Percentiles rank a stretch among this genome's conserved stretches.
Conservation (phyloP, 2,113 vertebrate species). For the Rhinolophus ferrumequinum region DNA sequence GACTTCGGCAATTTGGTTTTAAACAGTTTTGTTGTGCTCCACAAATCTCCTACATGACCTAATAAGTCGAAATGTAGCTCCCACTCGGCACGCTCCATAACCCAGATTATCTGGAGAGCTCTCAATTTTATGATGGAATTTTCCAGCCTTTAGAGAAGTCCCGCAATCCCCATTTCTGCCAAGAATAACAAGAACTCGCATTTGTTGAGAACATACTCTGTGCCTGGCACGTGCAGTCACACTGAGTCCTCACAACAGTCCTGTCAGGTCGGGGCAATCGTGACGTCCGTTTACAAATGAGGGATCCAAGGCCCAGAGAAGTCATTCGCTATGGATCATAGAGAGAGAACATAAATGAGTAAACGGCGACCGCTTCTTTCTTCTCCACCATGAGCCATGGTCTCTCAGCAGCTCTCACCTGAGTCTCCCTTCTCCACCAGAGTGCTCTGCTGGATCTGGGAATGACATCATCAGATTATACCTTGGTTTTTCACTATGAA, state of each 20-base stretch:
- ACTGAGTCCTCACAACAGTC: neutral
- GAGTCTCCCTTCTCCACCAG: neutral
- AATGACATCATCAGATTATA: neutral
- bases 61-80: constrained; percentile 17
- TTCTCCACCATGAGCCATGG: neutral
- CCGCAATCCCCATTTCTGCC: neutral
- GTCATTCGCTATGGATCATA: neutral
- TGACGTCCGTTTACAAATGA: neutral
- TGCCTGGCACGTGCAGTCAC: neutral
- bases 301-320: neutral
- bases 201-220: neutral
- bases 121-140: neutral
- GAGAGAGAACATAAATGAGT: neutral
- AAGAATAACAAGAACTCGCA: neutral
- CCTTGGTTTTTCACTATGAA: neutral
- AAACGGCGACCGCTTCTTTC: neutral
- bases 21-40: neutral
- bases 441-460: neutral
- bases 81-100: neutral
- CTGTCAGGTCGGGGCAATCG: neutral
- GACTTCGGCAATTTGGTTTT: neutral
- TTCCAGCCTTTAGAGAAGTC: neutral
- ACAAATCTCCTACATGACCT: neutral
- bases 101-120: constrained; percentile 46
- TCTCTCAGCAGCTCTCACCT: neutral